Conservation (phyloP, 2,888 invertebrate genomes). For the Rhagonycha lutea region DNA sequence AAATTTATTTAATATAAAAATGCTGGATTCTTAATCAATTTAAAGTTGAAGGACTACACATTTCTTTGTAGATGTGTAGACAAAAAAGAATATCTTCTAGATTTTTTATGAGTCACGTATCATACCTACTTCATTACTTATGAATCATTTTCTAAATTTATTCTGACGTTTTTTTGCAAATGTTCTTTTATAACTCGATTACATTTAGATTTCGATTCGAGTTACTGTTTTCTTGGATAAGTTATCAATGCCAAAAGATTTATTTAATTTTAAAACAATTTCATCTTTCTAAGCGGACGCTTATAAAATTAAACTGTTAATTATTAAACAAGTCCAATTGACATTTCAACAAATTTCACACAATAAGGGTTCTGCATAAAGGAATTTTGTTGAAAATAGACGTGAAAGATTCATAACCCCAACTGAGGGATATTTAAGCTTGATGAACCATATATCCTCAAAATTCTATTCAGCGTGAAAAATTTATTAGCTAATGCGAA, state of each 20-base stretch:
- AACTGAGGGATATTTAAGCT: slow-evolving; percentile 24
- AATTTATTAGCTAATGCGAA: slow-evolving; percentile 34
- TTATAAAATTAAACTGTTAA: not conserved
- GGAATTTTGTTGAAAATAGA: slow-evolving; percentile 4
- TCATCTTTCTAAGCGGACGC: not conserved
- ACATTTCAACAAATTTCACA: not conserved
- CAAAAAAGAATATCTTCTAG: not conserved
- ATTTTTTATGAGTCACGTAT: not conserved
- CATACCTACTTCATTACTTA: not conserved
- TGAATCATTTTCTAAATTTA: not conserved
- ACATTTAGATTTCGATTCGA: not conserved
- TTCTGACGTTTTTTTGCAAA: not conserved
- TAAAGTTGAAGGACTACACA: not conserved
- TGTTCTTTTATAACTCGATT: not conserved
- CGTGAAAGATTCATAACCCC: slow-evolving; percentile 24
- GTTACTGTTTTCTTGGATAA: not conserved
- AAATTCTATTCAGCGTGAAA: slow-evolving; percentile 32
- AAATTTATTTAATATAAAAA: not conserved
- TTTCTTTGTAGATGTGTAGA: not conserved
- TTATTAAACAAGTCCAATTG: not conserved
- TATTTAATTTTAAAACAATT: not conserved
- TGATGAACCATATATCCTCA: slow-evolving; percentile 30
- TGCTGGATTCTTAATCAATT: not conserved
- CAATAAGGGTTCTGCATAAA: not conserved
- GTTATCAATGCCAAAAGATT: not conserved